These are phyloP conservation scores for Rhamnusium bicolor DNA, from an alignment of 2,888 invertebrate species.

Conservation along the genomic window DNA sequence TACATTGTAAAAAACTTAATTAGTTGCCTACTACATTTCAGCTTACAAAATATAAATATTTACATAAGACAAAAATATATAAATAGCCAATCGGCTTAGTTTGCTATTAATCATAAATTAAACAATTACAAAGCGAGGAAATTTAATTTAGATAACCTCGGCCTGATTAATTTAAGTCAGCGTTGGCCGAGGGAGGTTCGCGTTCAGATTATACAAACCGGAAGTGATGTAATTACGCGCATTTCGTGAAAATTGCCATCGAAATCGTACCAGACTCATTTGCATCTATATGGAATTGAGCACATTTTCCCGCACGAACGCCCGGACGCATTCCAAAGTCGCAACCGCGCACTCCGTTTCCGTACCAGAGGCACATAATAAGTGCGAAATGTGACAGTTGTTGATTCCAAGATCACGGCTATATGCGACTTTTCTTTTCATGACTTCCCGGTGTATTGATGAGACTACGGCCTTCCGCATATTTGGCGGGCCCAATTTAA, in stretches of 20 bases:
- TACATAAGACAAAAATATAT: too few species aligned
- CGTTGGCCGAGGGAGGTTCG: slow-evolving; percentile 11
- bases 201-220: slow-evolving; percentile 54
- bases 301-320: slow-evolving; percentile 57
- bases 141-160: not conserved
- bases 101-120: not conserved
- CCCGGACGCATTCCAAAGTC: slow-evolving; percentile 55
- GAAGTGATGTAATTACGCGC: slow-evolving; percentile 65
- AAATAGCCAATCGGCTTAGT: too few species aligned
- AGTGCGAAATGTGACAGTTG: slow-evolving; percentile 49
- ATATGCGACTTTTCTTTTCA: not conserved
- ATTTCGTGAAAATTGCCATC: slow-evolving; percentile 64
- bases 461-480: not conserved
- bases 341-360: slow-evolving; percentile 53
- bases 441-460: not conserved
- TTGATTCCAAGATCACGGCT: not conserved
- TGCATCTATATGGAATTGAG: slow-evolving; percentile 61
- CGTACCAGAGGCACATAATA: slow-evolving; percentile 53
- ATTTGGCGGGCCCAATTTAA: not conserved
- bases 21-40: too few species aligned
- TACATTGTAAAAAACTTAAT: too few species aligned
- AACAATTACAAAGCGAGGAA: not conserved
- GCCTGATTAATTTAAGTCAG: slow-evolving; percentile 14
- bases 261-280: slow-evolving; percentile 60
- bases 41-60: too few species aligned